Evolutionary conservation across 2,888 invertebrate species (phyloP), one percentile per base, ranked within the genome.

Genomic region (Caenorhabditis sp.): DNA sequence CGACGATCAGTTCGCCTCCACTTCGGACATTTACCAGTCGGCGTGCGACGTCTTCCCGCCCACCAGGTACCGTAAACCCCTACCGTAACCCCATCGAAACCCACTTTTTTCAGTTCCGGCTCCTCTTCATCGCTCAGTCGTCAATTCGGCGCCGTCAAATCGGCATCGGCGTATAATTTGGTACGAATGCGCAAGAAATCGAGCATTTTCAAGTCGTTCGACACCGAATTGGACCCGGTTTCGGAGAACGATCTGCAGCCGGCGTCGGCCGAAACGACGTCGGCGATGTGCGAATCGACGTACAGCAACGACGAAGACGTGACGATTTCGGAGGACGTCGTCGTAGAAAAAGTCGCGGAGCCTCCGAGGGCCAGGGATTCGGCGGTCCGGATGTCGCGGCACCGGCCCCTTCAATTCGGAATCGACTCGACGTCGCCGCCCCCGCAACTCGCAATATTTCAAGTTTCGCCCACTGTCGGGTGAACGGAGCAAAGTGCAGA

Each of bases 191-290:
- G 80, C 17, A 79, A 77, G 30, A 71, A 79, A 37, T 79, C 79
- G 20, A 66, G 73, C 39, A 65, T 82, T 17, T 82, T 82, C 78
- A 82, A 82, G 41, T 83, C 83, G 5, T 83, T 83, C 56, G 83
- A 83, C 32, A 65, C 79, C 8, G 83, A 83, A 26, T 65, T 82
- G 17, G 83, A 80, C 62, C 80, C 80, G 17, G 83, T 81, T 0
- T 58, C 61, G 9, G 83, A 83, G 53, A 58, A 48, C 9, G 75
- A 75, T 45, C 41, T 68, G 15, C 43, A 70, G 53, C 37, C 53
- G 5, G 39, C 56, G 13, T 8, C 63, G 6, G 63, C 72, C 2
- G 72, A 72, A 17, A 62, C 71, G 0, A 55, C 71, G 17, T 63
- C 59, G 13, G 72, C 72, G 15, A 58, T 50, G 58, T 63, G 63